These are phyloP conservation scores for Drosophila ambigua DNA, from an alignment of 1,140 invertebrate genomes.

Conservation along the genomic window DNA sequence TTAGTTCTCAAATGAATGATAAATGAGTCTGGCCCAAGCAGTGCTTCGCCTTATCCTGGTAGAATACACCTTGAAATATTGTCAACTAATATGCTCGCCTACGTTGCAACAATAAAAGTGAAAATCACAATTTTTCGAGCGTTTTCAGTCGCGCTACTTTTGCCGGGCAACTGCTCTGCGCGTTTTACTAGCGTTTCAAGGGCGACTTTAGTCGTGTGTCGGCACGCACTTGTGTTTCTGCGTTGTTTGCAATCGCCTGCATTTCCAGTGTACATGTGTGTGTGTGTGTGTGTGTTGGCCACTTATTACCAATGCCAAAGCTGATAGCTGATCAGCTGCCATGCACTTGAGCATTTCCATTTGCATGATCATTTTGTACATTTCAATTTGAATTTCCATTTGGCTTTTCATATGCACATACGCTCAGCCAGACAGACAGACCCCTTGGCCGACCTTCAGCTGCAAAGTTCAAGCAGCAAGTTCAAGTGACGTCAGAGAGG, in stretches of 20 bases:
- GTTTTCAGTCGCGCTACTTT: constrained; percentile 5
- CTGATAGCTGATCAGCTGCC: neutral
- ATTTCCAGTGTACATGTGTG: neutral
- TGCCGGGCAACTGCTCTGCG: neutral
- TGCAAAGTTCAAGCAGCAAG: constrained; percentile 71
- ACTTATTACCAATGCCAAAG: constrained; percentile 11
- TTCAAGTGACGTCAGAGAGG: constrained; percentile 60
- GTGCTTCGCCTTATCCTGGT: too few species aligned
- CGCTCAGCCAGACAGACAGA: neutral
- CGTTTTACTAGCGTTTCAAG: constrained; percentile 21
- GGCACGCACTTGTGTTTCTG: neutral
- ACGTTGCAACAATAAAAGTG: constrained; percentile 28
- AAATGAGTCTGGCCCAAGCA: too few species aligned
- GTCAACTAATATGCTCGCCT: constrained; percentile 13
- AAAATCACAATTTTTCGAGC: constrained; percentile 17
- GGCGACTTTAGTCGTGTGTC: constrained; percentile 22
- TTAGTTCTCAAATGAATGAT: too few species aligned
- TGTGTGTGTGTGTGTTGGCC: neutral
- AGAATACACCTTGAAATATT: too few species aligned
- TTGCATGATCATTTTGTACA: constrained; percentile 22
- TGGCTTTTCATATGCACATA: constrained; percentile 6
- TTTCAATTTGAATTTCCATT: constrained; percentile 30
- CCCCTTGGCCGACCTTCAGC: constrained; percentile 32
- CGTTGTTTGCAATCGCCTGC: neutral
- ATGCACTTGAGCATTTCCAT: neutral